Base-by-base conservation (phyloP, 2,113 vertebrate genomes). In the Erythrocercus mccallii region DNA sequence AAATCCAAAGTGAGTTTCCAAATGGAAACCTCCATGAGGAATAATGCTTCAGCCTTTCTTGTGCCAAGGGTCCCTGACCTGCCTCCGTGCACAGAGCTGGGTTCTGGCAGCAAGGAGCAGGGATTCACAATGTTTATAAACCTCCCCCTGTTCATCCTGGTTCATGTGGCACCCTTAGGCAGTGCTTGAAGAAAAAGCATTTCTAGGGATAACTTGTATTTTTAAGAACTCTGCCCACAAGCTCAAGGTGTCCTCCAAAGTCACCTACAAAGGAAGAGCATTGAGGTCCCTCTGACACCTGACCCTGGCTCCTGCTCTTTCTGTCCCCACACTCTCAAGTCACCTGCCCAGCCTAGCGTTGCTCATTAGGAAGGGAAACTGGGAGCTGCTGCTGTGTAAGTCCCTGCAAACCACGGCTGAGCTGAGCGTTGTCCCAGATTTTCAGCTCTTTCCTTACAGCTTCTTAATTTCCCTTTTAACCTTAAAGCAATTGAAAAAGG, bases 21-120 rank as follows among this genome's bases (percentile, higher is more conserved):
- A 48, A 61, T 0, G 0, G 60, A 65, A 70, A 10, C 15, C n/a
- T 28, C 25, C 28, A 7, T 0, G 0, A 44, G 40, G 33, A 87
- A 37, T 5, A 56, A 14, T 15, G 25, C 0, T 0, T 19, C 42
- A 44, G 37, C 18, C 6, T 70, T 50, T 50, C 56, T 56, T 2
- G 1, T 61, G 35, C 33, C 9, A 3, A 48, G 16, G 23, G 20
- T 83, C 58, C 56, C 18, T 2, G 10, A 6, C 4, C 12, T 15
- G 10, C 8, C 31, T 33, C 42, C 0, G 0, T 42, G 40, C 4
- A 2, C 45, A 57, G 42, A 44, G 20, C 31, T 74, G 54, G 12
- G 11, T 40, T 58, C 48, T 54, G 64, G 48, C 42, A 51, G 27
- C n/a, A 48, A 27, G 44, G 12, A 69, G 18, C 50, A 57, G 42